Evolutionary conservation across 2,113 vertebrate genomes (phyloP).

Genomic region (Forbesichthys agassizii): DNA sequence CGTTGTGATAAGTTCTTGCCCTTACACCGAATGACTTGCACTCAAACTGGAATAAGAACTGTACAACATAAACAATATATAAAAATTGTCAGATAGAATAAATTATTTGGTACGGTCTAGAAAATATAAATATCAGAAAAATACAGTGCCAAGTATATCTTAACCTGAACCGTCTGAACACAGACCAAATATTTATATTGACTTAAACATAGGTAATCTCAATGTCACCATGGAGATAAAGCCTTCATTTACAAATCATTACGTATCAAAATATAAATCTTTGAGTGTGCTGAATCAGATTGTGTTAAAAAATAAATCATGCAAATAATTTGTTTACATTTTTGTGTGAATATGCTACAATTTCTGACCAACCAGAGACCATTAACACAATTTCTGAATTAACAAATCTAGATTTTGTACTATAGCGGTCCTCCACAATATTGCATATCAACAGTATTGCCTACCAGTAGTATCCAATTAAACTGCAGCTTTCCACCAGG

Average conservation of each 20-base stretch:
- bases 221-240: slow-evolving; percentile 16
- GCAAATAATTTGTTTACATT: slow-evolving; percentile 1
- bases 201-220: slow-evolving; percentile 34
- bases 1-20: not conserved
- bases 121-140: slow-evolving; percentile 53
- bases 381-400: not conserved
- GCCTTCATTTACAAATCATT: slow-evolving; percentile 35
- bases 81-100: slow-evolving; percentile 33
- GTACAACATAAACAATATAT: slow-evolving; percentile 6
- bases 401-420: slow-evolving; percentile 18
- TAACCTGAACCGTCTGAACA: slow-evolving; percentile 6
- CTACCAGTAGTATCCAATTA: not conserved
- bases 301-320: slow-evolving; percentile 24
- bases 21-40: slow-evolving; percentile 22
- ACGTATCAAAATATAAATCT: slow-evolving; percentile 36
- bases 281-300: slow-evolving; percentile 22
- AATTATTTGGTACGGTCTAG: slow-evolving; percentile 44
- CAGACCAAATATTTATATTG: not conserved
- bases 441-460: not conserved
- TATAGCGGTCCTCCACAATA: not conserved
- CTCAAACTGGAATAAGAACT: not conserved
- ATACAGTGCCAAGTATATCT: slow-evolving; percentile 11
- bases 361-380: slow-evolving; percentile 22
- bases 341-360: slow-evolving; percentile 15
- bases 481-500: not conserved